Base-by-base conservation (phyloP, 2,113 vertebrate genomes). In the Nesoenas mayeri region DNA sequence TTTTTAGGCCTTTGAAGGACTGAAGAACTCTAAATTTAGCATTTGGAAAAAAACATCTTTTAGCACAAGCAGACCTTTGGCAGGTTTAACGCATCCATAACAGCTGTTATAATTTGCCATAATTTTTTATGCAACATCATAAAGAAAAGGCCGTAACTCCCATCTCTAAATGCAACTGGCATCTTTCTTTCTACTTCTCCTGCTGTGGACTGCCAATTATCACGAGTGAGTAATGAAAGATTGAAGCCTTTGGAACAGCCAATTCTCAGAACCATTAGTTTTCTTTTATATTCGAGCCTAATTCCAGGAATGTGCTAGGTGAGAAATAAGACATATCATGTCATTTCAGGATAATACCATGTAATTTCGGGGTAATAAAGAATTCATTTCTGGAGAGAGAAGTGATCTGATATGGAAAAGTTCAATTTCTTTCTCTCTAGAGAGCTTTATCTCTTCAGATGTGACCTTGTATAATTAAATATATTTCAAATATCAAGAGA, bases 381-480 rank as follows among this genome's bases (percentile, higher is more conserved):
- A 97, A 98, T 98, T 98, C 97, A 98, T 98, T 98, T 96, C 97
- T 97, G 92, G 91, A 92, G 85, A 92, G 91, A 94, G 95, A 96
- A 98, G 89, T 96, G 94, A 98, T 98, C 97, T 57, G 83, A 97
- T 96, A 97, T 79, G 74, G 95, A 95, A 97, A 97, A 97, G 97
- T 98, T 98, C 97, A 98, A 98, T 98, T 98, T 97, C 91, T 93
- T 97, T 98, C 94, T 97, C 97, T 97, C 97, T 50, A 75, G 97
- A 98, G 97, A 96, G 95, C 96, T 97, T 98, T 98, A 94, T 98
- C 96, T 97, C 77, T 96, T 98, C 96, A 97, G 96, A 98, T 98
- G 95, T 98, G 98, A 98, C 98, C 97, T 98, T 96, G 96, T 98
- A 96, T 98, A 98, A 98, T 98, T 98, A 98, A 98, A 98, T 98